A percentile compares a stretch with the other conserved stretches of the same genome.
Evolutionary conservation across 2,113 vertebrate genomes (phyloP).

Genomic region (Melanerpes aurifrons): DNA sequence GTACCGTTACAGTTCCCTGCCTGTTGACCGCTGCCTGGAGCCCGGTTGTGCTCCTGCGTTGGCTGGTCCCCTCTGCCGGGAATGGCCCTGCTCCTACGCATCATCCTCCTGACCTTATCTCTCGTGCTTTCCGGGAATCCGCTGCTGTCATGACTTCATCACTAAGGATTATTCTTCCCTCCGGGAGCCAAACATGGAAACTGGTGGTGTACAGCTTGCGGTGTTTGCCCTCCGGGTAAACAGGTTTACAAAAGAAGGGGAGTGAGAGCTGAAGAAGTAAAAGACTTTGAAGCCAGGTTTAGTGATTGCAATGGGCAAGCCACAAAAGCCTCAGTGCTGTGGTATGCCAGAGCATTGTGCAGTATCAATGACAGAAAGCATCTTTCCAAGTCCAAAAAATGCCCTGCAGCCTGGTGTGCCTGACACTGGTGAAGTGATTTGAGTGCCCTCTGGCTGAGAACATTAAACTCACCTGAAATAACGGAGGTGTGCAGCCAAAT

Average conservation of each 20-base stretch:
- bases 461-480: neutral
- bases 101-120: neutral
- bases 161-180: neutral
- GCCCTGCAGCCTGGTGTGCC: neutral
- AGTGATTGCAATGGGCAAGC: neutral
- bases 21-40: neutral
- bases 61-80: too few relatives aligned
- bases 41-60: accelerated
- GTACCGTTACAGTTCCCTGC: too few relatives aligned
- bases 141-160: neutral
- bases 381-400: neutral
- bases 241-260: accelerated
- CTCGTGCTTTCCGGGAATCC: neutral
- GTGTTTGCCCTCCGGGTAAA: neutral
- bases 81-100: neutral
- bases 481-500: too few relatives aligned
- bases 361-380: neutral
- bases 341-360: neutral
- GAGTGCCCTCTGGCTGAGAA: neutral
- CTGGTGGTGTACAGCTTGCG: too few relatives aligned
- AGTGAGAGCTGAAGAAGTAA: neutral
- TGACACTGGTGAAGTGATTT: neutral
- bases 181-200: neutral
- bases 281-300: neutral
- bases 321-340: neutral